These are phyloP conservation scores for Pelodiscus sinensis DNA, from an alignment of 2,113 vertebrate species.

Conservation along the genomic window DNA sequence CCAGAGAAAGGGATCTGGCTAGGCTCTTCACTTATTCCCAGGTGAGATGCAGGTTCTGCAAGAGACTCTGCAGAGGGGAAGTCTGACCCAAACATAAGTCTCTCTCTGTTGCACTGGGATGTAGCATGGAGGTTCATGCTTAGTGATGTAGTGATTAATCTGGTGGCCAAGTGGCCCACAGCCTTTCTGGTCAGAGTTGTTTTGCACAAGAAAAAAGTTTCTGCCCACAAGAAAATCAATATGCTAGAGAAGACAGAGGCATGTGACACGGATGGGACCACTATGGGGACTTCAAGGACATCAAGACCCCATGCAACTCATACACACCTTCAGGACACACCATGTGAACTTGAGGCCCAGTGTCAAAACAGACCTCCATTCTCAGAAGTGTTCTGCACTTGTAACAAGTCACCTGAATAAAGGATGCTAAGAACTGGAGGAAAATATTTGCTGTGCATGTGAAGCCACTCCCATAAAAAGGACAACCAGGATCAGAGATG, in stretches of 20 bases:
- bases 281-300: no score
- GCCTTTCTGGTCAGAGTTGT: neutral
- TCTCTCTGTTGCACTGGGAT: neutral
- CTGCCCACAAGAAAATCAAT: neutral
- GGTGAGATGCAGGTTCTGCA: neutral
- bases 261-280: neutral
- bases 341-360: rapidly evolving
- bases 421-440: neutral
- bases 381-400: neutral
- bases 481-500: neutral
- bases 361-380: rapidly evolving
- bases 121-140: neutral
- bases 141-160: neutral
- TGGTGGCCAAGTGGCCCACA: neutral
- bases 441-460: neutral
- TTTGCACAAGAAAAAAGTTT: neutral
- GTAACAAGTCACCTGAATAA: neutral
- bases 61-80: neutral
- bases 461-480: neutral
- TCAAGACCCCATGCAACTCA: neutral
- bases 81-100: neutral
- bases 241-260: neutral
- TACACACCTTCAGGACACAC: rapidly evolving
- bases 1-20: neutral
- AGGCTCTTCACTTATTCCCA: rapidly evolving